phyloP scores from a whole-genome alignment of 23 tunicate species.

The Corella eumyota region DNA sequence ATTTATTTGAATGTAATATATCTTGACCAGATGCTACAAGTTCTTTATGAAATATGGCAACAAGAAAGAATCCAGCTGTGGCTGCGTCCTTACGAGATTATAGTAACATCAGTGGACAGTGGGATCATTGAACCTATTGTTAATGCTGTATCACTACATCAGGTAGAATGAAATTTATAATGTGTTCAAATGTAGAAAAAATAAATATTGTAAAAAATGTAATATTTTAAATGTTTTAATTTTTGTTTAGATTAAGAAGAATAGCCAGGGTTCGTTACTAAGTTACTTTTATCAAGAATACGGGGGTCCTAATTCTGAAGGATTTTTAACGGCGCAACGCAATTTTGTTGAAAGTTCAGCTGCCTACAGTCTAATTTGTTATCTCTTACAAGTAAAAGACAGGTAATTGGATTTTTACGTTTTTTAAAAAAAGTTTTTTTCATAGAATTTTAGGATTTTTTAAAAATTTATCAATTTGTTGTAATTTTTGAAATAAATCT shows the following conservation, averaged over 20 bases:
- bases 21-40: constrained; percentile 70
- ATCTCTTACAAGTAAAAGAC: constrained; percentile 96
- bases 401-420: too few relatives aligned
- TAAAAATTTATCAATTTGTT: too few relatives aligned
- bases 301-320: constrained; percentile 96
- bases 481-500: too few relatives aligned
- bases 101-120: constrained; percentile 90
- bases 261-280: constrained; percentile 75
- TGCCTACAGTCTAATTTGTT: constrained; percentile 94
- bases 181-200: too few relatives aligned
- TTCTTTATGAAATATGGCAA: constrained; percentile 67
- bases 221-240: neutral
- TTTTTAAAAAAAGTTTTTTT: too few relatives aligned
- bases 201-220: neutral
- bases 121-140: constrained; percentile 97
- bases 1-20: too few relatives aligned
- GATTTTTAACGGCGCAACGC: constrained; percentile 79
- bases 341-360: constrained; percentile 95
- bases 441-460: too few relatives aligned
- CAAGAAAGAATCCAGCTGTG: constrained; percentile 83
- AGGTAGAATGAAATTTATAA: constrained; percentile 27
- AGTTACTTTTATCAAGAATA: constrained; percentile 91
- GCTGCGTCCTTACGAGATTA: constrained; percentile 94
- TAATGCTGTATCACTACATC: constrained; percentile 91
- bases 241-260: constrained; percentile 65